Base-by-base conservation (phyloP, 2,797 vertebrate genomes). In the Tokudaia tokunoshimensis region DNA sequence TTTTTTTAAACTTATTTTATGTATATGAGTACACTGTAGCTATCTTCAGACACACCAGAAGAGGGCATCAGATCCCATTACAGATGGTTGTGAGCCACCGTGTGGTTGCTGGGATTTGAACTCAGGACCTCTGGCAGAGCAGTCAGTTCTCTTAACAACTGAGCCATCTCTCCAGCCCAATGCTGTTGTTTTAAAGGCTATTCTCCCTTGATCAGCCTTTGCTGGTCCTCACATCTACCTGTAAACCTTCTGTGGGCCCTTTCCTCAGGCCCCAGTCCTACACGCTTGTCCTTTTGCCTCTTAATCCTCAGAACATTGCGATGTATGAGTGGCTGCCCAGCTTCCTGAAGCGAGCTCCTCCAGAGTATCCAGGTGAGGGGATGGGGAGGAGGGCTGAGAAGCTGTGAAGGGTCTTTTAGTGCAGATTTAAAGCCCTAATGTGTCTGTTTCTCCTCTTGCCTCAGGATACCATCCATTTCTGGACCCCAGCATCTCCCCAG, bases 281-380 rank as follows among this genome's bases (percentile, higher is more conserved):
- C 63, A n/a, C 31, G 34, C 0, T 13, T 44, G 7, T 74, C 50
- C 41, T 57, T 88, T 74, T 74, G 26, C 26, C 67, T 31, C 55
- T 89, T 80, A 76, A 86, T 34, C 34, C 59, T 76, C 97, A 99
- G 99, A 99, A 98, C 85, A 99, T 99, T 6, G 98, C 98, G 7
- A 95, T 99, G 82, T 99, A 99, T 0, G 99, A 99, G 96, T 99
- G 99, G 99, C 98, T 99, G 93, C 99, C 99, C 0, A 98, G 91
- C 44, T 96, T 99, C 89, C 95, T 99, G 97, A 95, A 97, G 96
- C 97, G 72, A 90, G 61, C 3, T 1, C 96, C 99, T 86, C 97
- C 99, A 0, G 19, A 92, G 6, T 99, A 99, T 91, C 79, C 94
- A 99, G 99, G 99, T 99, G 98, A 89, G 59, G 70, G 99, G 99